Evolutionary conservation across 2,888 invertebrate species (phyloP), one percentile per base, ranked within the genome.

Genomic region (Volucella inanis): DNA sequence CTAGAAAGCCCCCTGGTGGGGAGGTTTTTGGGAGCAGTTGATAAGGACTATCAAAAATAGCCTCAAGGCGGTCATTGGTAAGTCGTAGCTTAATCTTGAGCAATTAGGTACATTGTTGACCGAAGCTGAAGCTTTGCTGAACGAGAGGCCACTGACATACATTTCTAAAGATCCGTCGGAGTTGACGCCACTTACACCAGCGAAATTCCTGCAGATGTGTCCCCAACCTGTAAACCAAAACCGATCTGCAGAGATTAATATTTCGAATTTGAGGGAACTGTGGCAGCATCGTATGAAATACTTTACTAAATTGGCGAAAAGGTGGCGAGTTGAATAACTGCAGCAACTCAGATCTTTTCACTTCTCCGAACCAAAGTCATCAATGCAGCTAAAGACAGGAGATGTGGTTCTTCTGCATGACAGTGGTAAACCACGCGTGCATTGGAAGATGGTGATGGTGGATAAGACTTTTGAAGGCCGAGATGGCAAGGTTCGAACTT

Each of bases 261-360:
- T 14, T 72, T 57, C 43, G 2, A 14, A 45, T 12, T 8, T 55
- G 55, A 22, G 47, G 22, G 55, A 64, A 22, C 18, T 22, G 18
- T 22, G 18, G 18, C 18, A 22, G 18, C 18, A 22, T 22, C 2
- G 18, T 22, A 22, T 22, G 18, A 22, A 22, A 22, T 22, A 72
- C 49, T 72, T 62, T 22, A 14, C 54, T 47, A 54, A 62, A 43
- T 41, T 74, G 54, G 14, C 50, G 11, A 65, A 10, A 65, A 65
- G 47, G 11, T 65, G 65, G 65, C 72, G 50, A 49, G 18, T 52
- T 22, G 72, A 64, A 49, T 75, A 75, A 11, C 64, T 75, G 75
- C 65, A 65, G 65, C 65, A 65, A 54, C 75, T 75, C n/a, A 57
- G 64, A 39, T 75, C 65, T 49, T 65, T 75, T 65, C 65, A 75